phyloP scores from a whole-genome alignment of 2,113 vertebrate genomes.

The Otocyon megalotis region DNA sequence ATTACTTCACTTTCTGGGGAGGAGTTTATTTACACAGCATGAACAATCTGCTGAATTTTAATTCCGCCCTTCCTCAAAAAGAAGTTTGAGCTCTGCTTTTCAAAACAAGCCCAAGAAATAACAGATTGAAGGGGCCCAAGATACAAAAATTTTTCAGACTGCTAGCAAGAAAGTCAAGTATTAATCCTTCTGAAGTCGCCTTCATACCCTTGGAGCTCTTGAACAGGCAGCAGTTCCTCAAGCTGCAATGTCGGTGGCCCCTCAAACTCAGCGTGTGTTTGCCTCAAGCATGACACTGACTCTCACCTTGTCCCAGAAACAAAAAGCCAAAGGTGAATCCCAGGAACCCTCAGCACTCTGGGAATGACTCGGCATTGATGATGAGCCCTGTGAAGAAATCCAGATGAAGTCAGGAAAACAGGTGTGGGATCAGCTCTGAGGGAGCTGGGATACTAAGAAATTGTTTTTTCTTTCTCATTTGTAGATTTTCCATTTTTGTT shows the following conservation, averaged over 20 bases:
- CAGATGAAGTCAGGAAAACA: not conserved
- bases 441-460: fast-evolving
- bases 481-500: not conserved
- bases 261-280: not conserved
- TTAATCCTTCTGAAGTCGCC: not conserved
- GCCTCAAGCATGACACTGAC: not conserved
- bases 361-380: not conserved
- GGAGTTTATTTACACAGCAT: slow-evolving; percentile 45
- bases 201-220: not conserved
- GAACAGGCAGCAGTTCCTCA: not conserved
- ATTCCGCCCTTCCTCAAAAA: slow-evolving; percentile 47
- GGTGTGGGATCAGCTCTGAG: not conserved
- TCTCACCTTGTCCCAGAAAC: not conserved
- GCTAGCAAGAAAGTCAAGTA: not conserved
- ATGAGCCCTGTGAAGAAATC: not conserved
- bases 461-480: not conserved
- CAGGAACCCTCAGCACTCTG: not conserved
- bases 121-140: not conserved
- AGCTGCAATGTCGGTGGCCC: not conserved
- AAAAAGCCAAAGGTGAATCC: not conserved
- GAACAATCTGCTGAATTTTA: slow-evolving; percentile 47
- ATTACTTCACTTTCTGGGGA: slow-evolving; percentile 1
- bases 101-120: slow-evolving; percentile 41
- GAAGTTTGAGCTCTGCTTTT: not conserved
- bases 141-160: slow-evolving; percentile 23